Base-by-base conservation (phyloP, 92 coral and sea anemone species). In the Parazoanthus swiftii region DNA sequence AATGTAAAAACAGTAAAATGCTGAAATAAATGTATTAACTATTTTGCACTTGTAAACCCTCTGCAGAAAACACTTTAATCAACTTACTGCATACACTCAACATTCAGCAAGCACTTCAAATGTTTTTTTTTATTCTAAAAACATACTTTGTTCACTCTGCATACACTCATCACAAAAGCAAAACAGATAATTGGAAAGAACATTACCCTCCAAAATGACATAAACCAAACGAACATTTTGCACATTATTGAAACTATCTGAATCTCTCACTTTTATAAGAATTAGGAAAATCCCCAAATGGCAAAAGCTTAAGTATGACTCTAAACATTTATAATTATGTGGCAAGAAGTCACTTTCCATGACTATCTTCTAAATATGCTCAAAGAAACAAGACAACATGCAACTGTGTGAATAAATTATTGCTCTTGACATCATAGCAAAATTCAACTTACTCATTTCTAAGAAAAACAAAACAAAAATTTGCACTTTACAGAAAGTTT, bases 11-110 rank as follows among this genome's bases (percentile, higher is more conserved):
- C n/a, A n/a, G n/a, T n/a, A n/a, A n/a, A n/a, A 36, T 74, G 21
- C 25, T 63, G 66, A 63, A 23, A 26, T 20, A 63, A 20, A 14
- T 48, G n/a, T 36, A 74, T 1, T 8, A 72, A 72, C 44, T 39
- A 21, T 76, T 38, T 18, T 13, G 0, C 8, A 42, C 54, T 29
- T 29, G 33, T 29, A 76, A 54, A 7, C 18, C 26, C 70, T 63
- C 15, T 18, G 70, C 70, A 76, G 54, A 37, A 10, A 74, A 7
- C 80, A 74, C 44, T 35, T 37, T 15, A 23, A 74, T 23, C 23
- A 74, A 10, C 79, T 74, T 26, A 39, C 80, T 6, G 80, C 80
- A 76, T 6, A 76, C 80, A 76, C 51, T 5, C 80, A 72, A 33
- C 23, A 76, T 39, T 76, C 54, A 37, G 26, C 39, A 25, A 21